phyloP scores from a whole-genome alignment of 2,113 vertebrate species.

The Mixornis gularis region DNA sequence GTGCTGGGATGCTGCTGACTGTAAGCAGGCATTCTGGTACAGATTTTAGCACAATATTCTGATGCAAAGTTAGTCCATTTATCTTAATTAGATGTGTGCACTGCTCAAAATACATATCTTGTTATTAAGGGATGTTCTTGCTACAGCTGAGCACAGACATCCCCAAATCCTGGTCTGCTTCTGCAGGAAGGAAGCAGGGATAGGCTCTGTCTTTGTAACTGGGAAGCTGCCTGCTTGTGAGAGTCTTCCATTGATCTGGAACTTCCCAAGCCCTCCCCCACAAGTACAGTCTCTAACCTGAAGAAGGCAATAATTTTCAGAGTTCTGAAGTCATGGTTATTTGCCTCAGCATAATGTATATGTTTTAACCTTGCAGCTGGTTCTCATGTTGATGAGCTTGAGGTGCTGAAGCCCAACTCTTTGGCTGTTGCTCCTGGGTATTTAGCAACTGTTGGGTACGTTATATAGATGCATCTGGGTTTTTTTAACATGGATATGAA shows the following conservation, averaged over 20 bases:
- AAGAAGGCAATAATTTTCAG: neutral
- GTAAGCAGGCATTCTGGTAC: neutral
- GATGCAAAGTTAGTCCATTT: neutral
- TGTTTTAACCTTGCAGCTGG: neutral
- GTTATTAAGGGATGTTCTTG: neutral
- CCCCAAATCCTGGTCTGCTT: neutral
- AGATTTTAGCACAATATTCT: neutral
- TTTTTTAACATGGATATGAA: neutral
- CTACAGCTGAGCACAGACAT: neutral
- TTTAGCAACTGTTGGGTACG: neutral
- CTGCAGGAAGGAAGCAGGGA: neutral
- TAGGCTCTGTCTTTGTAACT: neutral
- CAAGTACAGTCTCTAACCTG: neutral
- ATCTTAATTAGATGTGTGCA: neutral
- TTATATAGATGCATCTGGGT: neutral
- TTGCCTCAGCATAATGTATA: neutral
- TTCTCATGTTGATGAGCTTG: neutral
- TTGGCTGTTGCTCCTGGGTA: neutral
- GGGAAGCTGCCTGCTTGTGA: neutral
- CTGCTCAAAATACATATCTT: neutral
- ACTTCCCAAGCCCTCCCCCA: fast-evolving
- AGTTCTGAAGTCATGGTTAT: neutral
- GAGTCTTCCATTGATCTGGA: neutral
- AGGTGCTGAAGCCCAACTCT: neutral
- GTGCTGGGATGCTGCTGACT: neutral